Evolutionary conservation across 1,140 invertebrate species (phyloP).

Genomic region (Metopolophium dirhodum): DNA sequence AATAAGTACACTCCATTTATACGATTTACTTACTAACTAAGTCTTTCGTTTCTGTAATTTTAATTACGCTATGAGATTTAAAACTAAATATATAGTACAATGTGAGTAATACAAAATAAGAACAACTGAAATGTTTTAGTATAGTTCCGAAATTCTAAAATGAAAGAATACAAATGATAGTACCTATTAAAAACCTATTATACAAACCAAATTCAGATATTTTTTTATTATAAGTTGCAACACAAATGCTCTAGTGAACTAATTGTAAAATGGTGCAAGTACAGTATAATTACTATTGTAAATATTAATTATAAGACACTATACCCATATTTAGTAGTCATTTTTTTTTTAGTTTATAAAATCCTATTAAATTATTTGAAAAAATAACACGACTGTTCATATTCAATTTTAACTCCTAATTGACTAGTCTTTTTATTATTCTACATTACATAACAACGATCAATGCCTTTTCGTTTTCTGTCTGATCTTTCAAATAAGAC

Average conservation of each 20-base stretch:
- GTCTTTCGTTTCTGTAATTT: background rate
- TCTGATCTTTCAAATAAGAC: background rate
- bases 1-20: background rate
- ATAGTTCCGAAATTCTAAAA: background rate
- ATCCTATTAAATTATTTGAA: background rate
- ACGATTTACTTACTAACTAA: background rate
- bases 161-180: background rate
- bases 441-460: background rate
- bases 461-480: background rate
- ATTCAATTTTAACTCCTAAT: background rate
- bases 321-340: background rate
- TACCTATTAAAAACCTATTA: background rate
- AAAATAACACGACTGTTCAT: background rate
- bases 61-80: constrained; percentile 15
- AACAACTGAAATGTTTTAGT: background rate
- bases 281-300: background rate
- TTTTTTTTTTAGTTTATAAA: background rate
- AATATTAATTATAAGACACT: background rate
- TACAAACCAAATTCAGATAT: background rate
- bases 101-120: background rate
- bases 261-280: background rate
- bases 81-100: background rate
- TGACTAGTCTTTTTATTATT: background rate
- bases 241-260: background rate
- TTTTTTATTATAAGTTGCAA: background rate